Base-by-base conservation (phyloP, 2,888 invertebrate species). In the Synergus laeviventris region DNA sequence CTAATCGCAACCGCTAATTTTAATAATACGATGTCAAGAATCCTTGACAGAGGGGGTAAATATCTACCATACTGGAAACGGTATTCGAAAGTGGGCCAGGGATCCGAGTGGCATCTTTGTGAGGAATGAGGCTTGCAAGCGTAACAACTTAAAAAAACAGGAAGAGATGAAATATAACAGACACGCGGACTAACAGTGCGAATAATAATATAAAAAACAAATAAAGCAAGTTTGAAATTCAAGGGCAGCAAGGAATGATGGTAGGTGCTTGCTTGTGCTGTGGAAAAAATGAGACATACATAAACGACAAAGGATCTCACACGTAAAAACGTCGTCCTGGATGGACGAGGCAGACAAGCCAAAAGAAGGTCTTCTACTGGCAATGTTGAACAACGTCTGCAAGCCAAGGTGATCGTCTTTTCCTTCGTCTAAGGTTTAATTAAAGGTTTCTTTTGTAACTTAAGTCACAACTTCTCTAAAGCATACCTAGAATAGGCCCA, bases 201-300 rank as follows among this genome's bases (percentile, higher is more conserved):
- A 77, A 80, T 80, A 85, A 83, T 79, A 85, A 84, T 84, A 84
- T 82, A 78, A 83, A 83, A 84, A 85, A 81, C 78, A 82, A 82
- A 83, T 82, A 81, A 79, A 79, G 76, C 81, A 77, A 79, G 79
- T 78, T 84, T 82, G 78, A 84, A 82, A 84, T 85, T 87, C 86
- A 87, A 87, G 87, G 87, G 85, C 86, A 86, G 79, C 85, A 76
- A 84, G 85, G 84, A 84, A 84, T 84, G 83, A 83, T 82, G 83
- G 80, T 81, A 78, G 75, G 76, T 79, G 74, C 73, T 54, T 79
- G 74, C 73, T 54, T 61, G 79, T 76, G 70, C 76, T 56, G 75
- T 75, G 79, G 42, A 80, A 79, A 81, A 80, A 75, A 79, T 78
- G 78, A 76, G 75, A 79, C 73, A 73, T 78, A 79, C 73, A 73